These are phyloP conservation scores for Eupithecia subumbrata DNA, from an alignment of 2,888 invertebrate species.

Conservation along the genomic window DNA sequence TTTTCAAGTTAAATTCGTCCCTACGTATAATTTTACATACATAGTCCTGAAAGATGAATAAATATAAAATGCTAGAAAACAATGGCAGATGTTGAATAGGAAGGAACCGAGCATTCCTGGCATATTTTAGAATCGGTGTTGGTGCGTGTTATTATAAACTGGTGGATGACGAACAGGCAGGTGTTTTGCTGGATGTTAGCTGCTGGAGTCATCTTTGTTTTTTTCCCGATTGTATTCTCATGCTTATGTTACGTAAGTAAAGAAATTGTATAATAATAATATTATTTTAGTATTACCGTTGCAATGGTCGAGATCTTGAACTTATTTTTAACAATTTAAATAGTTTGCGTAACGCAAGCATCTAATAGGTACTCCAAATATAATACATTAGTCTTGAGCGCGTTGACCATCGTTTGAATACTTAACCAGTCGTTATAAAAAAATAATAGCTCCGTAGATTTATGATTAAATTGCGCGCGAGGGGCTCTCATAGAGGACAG, in stretches of 20 bases:
- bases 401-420: constrained; percentile 16
- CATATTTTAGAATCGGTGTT: constrained; percentile 12
- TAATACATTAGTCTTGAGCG: not conserved
- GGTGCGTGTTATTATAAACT: not conserved
- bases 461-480: constrained; percentile 34
- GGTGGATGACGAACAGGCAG: constrained; percentile 19
- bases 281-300: not conserved
- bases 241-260: not conserved
- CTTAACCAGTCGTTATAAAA: constrained; percentile 11
- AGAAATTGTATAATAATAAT: not conserved
- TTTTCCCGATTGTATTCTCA: not conserved
- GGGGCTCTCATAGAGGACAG: constrained; percentile 67
- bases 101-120: constrained; percentile 15
- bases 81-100: constrained; percentile 14
- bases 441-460: constrained; percentile 17
- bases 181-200: constrained; percentile 9
- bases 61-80: constrained; percentile 6
- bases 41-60: not conserved
- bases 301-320: not conserved
- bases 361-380: not conserved
- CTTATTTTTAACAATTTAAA: not conserved
- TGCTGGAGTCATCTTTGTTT: not conserved
- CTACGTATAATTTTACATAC: not conserved
- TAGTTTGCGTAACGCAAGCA: not conserved
- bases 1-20: not conserved